Evolutionary conservation across 2,888 invertebrate species (phyloP).

Genomic region (Lasioglossum lativentre): DNA sequence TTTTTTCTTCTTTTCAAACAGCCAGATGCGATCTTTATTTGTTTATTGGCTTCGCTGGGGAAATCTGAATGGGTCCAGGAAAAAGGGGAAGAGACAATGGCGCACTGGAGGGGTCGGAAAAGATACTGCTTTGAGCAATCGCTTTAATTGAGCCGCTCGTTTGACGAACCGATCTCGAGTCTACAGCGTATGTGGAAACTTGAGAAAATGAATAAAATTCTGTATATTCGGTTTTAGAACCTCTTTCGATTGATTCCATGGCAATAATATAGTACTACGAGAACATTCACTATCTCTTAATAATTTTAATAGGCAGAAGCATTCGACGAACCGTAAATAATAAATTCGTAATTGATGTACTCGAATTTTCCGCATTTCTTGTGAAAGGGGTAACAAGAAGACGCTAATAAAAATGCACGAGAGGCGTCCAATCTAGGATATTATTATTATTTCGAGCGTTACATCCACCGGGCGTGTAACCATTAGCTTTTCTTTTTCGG

Average conservation of each 20-base stretch:
- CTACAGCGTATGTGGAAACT: not conserved
- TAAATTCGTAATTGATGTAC: not conserved
- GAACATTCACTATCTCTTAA: no score
- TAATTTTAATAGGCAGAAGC: no score
- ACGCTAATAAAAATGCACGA: not conserved
- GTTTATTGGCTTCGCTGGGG: not conserved
- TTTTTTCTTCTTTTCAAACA: not conserved
- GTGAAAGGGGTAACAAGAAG: no score
- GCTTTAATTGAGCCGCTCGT: not conserved
- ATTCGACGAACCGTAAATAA: not conserved
- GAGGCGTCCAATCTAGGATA: not conserved
- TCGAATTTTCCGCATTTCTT: no score
- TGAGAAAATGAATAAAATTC: not conserved
- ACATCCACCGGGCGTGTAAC: not conserved
- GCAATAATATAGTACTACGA: no score
- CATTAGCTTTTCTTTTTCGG: conserved; percentile 1
- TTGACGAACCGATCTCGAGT: not conserved
- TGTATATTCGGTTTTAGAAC: no score
- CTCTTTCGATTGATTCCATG: no score
- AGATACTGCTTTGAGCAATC: not conserved
- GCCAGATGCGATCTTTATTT: conserved; percentile 6
- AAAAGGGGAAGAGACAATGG: not conserved
- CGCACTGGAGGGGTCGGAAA: not conserved
- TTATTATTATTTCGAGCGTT: conserved; percentile 1
- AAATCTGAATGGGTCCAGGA: not conserved